Evolutionary conservation across 1,140 invertebrate genomes (phyloP), one percentile per base, ranked within the genome.

Genomic region (Conus betulinus): DNA sequence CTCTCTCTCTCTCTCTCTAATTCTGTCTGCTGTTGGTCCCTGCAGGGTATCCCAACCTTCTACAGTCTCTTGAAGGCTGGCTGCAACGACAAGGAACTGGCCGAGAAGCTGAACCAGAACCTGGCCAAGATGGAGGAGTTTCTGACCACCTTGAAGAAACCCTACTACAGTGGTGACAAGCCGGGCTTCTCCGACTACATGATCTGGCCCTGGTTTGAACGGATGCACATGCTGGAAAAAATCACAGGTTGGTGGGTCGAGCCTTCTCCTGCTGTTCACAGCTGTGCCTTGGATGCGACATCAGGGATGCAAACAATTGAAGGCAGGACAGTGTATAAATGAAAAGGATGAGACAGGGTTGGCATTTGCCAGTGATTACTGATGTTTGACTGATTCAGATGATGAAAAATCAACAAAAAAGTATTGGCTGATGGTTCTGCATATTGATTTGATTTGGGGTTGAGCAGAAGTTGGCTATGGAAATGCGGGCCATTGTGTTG

Each of bases 181-280:
- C 52, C 87, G 8, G 90, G 90, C 11, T 89, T 93, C 71, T 83
- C 90, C 27, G 92, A 93, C 86, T 91, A 91, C 78, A 91, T 92
- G 90, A 90, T 90, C 57, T 93, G 92, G 92, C 92, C 92, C 23
- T 92, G 91, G 91, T 92, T 92, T 88, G 92, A 93, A 78, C 57
- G 92, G 17, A 90, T 93, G 23, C 85, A 87, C 63, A 87, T 91
- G 79, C 51, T 90, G 27, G 83, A 67, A 7, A 53, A 89, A 60
- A 86, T 92, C 23, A 87, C 91, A 71, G 89, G 91, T 91, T 71
- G 84, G 67, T 60, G 57, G 13, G 27, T 76, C 23, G 23, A 10
- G 8, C 0, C 74, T 76, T 76, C 11, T 76, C 27, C n/a, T n/a
- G n/a, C n/a, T 71, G 1, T 71, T 71, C 63, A 17, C 39, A 39